Percentiles rank a stretch among this genome's conserved stretches.
phyloP scores from a whole-genome alignment of 2,888 invertebrate genomes.

The Seira musarum region DNA sequence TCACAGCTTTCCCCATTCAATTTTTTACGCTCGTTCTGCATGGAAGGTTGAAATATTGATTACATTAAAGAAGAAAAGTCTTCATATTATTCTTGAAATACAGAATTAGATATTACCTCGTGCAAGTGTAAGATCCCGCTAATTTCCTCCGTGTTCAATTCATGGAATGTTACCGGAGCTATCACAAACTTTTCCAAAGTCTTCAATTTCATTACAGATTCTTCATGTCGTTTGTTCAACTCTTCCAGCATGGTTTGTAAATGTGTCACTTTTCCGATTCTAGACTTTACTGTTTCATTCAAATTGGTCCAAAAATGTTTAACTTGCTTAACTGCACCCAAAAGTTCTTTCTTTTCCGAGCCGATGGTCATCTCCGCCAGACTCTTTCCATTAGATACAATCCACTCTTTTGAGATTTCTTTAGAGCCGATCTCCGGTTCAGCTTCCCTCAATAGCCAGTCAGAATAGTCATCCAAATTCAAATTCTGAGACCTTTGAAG shows the following conservation, averaged over 20 bases:
- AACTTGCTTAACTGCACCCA: slow-evolving; percentile 77
- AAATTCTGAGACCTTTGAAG: slow-evolving; percentile 58
- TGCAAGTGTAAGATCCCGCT: slow-evolving; percentile 82
- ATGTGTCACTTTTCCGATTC: slow-evolving; percentile 82
- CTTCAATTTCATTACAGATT: slow-evolving; percentile 82
- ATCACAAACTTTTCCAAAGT: slow-evolving; percentile 81
- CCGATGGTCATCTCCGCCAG: slow-evolving; percentile 74
- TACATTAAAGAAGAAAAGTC: not conserved
- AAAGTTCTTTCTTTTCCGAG: slow-evolving; percentile 65
- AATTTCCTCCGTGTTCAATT: slow-evolving; percentile 75
- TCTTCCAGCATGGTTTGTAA: slow-evolving; percentile 79
- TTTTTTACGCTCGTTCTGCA: slow-evolving; percentile 78
- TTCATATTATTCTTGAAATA: not conserved
- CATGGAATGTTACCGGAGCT: slow-evolving; percentile 80
- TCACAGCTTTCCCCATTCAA: slow-evolving; percentile 85
- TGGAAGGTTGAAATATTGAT: slow-evolving; percentile 1
- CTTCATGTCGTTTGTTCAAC: slow-evolving; percentile 81
- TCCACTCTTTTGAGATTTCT: slow-evolving; percentile 75
- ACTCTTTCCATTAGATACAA: slow-evolving; percentile 79
- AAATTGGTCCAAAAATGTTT: slow-evolving; percentile 81
- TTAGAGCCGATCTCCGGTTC: slow-evolving; percentile 62
- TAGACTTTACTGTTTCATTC: slow-evolving; percentile 77
- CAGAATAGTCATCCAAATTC: slow-evolving; percentile 64
- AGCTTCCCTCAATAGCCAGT: slow-evolving; percentile 59
- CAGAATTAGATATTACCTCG: no score